Evolutionary conservation across 2,797 vertebrate species (phyloP).

Genomic region (Eremophila alpestris): DNA sequence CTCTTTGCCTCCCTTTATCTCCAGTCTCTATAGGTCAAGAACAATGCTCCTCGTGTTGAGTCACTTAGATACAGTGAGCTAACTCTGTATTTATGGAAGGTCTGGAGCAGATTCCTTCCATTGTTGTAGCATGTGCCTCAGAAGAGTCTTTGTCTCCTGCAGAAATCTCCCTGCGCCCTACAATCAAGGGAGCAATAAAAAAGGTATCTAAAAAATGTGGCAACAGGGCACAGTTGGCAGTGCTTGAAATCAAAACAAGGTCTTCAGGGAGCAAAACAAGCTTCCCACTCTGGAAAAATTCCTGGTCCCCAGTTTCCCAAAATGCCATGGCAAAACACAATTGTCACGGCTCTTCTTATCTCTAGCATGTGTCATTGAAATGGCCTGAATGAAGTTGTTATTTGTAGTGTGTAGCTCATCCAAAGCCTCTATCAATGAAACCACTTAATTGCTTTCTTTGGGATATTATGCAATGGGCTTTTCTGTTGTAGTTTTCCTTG

Average conservation of each 20-base stretch:
- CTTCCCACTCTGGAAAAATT: background rate
- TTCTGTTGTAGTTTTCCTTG: background rate
- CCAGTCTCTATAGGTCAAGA: background rate
- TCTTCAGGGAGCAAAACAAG: background rate
- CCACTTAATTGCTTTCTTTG: background rate
- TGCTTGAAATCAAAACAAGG: background rate
- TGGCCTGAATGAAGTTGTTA: background rate
- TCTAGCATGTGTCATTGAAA: background rate
- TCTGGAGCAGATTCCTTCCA: background rate
- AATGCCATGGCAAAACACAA: background rate
- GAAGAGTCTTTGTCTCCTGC: background rate
- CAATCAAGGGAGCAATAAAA: background rate
- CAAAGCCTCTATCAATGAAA: background rate
- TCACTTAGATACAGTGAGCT: background rate
- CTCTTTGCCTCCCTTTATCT: background rate
- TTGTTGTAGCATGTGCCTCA: background rate
- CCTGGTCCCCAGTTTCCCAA: background rate
- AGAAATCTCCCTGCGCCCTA: background rate
- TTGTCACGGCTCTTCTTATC: conserved; percentile 5
- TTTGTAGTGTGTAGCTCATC: background rate
- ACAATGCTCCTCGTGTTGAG: background rate
- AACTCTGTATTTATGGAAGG: background rate
- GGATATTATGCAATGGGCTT: background rate
- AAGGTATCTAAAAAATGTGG: conserved; percentile 19
- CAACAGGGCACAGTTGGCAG: background rate